Conservation (phyloP, 2,797 vertebrate species). For the Cynopterus sphinx region DNA sequence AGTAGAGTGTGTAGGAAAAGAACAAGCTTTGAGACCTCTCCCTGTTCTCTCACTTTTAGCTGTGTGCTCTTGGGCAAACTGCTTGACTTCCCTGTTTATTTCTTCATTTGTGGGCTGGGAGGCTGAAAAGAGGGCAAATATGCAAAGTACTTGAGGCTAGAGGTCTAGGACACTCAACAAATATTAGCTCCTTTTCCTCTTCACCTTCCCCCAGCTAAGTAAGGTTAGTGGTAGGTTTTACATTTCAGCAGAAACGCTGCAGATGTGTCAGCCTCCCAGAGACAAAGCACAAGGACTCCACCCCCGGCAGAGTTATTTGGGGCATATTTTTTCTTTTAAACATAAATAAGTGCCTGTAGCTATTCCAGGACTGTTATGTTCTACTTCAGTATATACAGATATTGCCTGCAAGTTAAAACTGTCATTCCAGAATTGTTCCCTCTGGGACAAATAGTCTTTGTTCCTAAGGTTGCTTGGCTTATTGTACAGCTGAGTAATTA, state of each 20-base stretch:
- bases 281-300: neutral
- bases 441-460: constrained; percentile 41
- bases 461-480: neutral
- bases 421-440: constrained; percentile 36
- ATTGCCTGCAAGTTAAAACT: constrained; percentile 53
- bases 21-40: neutral
- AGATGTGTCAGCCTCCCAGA: neutral
- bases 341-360: constrained; percentile 57
- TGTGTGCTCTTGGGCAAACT: neutral
- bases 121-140: neutral
- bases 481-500: neutral
- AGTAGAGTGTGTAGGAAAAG: neutral
- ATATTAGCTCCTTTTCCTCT: neutral
- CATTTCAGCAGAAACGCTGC: neutral
- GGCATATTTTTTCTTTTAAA: constrained; percentile 27
- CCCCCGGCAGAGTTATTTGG: constrained; percentile 9
- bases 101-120: neutral
- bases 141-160: no score
- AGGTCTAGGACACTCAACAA: neutral
- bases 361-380: constrained; percentile 29
- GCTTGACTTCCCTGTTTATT: neutral
- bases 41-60: neutral
- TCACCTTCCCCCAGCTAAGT: neutral
- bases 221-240: neutral
- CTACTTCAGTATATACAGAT: constrained; percentile 38